phyloP scores from a whole-genome alignment of 2,888 invertebrate genomes.

The Diplazon laetatorius region DNA sequence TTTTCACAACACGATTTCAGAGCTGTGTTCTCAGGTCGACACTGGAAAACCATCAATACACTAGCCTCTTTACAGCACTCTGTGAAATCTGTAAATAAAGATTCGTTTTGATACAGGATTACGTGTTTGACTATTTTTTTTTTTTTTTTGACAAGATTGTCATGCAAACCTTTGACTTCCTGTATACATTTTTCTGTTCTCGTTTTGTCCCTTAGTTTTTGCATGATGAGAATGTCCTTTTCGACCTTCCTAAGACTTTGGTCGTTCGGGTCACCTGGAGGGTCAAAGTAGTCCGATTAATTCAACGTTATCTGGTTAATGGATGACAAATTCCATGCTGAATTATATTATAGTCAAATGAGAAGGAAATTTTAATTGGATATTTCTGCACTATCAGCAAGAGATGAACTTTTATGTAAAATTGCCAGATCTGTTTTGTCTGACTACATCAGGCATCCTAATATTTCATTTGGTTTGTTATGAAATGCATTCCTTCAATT shows the following conservation, averaged over 20 bases:
- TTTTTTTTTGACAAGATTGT: not conserved
- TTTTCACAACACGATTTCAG: slow-evolving; percentile 88
- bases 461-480: too few relatives aligned
- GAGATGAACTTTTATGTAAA: too few relatives aligned
- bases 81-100: slow-evolving; percentile 82
- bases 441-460: too few relatives aligned
- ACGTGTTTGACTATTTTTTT: not conserved
- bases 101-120: too few relatives aligned
- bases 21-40: slow-evolving; percentile 88
- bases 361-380: too few relatives aligned
- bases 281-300: too few relatives aligned
- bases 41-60: slow-evolving; percentile 89
- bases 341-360: not conserved
- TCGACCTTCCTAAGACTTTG: slow-evolving; percentile 93
- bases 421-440: too few relatives aligned
- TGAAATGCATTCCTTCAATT: too few relatives aligned
- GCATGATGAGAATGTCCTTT: slow-evolving; percentile 93
- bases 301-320: not conserved
- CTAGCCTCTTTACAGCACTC: slow-evolving; percentile 87
- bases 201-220: slow-evolving; percentile 93
- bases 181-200: slow-evolving; percentile 90
- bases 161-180: slow-evolving; percentile 86
- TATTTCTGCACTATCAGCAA: too few relatives aligned
- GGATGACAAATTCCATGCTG: not conserved
- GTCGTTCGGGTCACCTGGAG: slow-evolving; percentile 95